Base-by-base conservation (phyloP, 2,113 vertebrate genomes). In the Pelvicachromis taeniatus region DNA sequence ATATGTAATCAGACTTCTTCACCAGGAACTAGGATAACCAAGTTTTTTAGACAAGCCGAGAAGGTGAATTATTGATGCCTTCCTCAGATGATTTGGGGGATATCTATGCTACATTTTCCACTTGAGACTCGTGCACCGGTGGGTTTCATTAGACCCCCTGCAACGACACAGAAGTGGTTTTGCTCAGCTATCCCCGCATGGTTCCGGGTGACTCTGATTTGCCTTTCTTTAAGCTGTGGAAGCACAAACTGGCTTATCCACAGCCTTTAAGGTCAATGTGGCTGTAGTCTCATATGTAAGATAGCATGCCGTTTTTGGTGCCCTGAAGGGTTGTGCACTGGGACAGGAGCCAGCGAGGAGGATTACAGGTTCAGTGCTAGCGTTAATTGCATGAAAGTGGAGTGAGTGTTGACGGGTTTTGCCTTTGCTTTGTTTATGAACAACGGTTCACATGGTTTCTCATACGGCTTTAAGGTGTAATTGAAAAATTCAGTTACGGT, bases 1-100 rank as follows among this genome's bases (percentile, higher is more conserved):
- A 93, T 89, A 93, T 91, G 90, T 89, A 93, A 89, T 92, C 19
- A 48, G 84, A 48, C 61, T 83, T 83, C 84, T 92, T 68, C 80
- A 82, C 75, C 80, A 86, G 82, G 87, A 88, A 75, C 73, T 48
- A 50, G 75, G 83, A 88, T 89, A 77, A 91, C 82, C 58, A 17
- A 81, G 81, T 55, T 89, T 89, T 84, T 68, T 33, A 84, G 55
- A 77, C 86, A 68, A 90, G 31, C 81, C 13, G 16, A 59, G n/a
- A 40, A 53, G 52, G 42, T 93, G 70, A 88, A 94, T 94, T 81
- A 94, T 92, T 88, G 63, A 95, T 84, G 68, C 31, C 52, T 42
- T 88, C 16, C 83, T 70, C 19, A 13, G 70, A 59, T 0, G 10
- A 33, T 85, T 88, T 89, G 31, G 45, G 21, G 33, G 35, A 58